phyloP scores from a whole-genome alignment of 2,888 invertebrate species.

The Volucella bombylans region DNA sequence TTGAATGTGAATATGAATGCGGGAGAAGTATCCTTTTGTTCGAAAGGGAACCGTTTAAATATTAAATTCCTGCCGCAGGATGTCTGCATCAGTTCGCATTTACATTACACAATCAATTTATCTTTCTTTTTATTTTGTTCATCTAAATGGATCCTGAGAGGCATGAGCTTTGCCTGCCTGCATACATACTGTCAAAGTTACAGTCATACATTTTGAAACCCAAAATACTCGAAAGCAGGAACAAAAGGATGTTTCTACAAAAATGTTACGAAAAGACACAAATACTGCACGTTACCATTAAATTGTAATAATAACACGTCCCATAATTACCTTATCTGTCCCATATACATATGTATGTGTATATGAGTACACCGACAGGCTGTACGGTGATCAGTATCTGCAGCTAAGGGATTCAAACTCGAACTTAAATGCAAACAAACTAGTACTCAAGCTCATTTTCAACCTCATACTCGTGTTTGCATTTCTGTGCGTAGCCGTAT shows the following conservation, averaged over 20 bases:
- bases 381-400: constrained; percentile 6
- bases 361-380: background rate
- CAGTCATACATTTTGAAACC: constrained; percentile 33
- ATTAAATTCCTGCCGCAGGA: constrained; percentile 37
- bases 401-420: too few species aligned
- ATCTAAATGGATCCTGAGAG: constrained; percentile 5
- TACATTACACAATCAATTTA: constrained; percentile 49
- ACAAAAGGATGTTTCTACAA: background rate
- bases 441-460: constrained; percentile 38
- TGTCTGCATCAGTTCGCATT: constrained; percentile 36
- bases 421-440: too few species aligned
- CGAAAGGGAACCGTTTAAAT: constrained; percentile 4
- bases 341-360: too few species aligned
- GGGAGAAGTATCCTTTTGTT: constrained; percentile 4
- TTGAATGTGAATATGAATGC: background rate
- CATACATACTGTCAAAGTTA: background rate
- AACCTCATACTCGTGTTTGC: too few species aligned
- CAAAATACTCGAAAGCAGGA: constrained; percentile 6
- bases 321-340: constrained; percentile 61
- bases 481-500: too few species aligned
- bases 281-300: constrained; percentile 20
- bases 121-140: constrained; percentile 9
- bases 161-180: background rate
- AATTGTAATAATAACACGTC: constrained; percentile 64
- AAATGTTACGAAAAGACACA: too few species aligned